Conservation (phyloP, 2,113 vertebrate species). For the Crotophaga sulcirostris region DNA sequence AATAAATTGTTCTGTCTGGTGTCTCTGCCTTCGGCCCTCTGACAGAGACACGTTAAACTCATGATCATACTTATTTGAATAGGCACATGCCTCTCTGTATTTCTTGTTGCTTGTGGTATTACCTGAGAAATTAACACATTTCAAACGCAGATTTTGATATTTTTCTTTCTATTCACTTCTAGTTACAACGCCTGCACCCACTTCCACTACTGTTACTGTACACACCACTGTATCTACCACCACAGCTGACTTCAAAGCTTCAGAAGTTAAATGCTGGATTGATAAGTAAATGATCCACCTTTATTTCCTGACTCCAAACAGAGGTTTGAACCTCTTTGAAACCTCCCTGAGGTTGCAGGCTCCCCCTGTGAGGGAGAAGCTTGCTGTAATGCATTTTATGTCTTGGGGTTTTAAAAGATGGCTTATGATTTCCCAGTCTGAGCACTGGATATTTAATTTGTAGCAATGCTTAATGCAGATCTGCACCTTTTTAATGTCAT, state of each 20-base stretch:
- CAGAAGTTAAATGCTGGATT: background rate
- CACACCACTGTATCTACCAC: background rate
- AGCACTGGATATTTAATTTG: background rate
- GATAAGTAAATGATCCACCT: slow-evolving; percentile 4
- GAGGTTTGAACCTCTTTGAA: too few relatives aligned
- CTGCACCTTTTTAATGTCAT: accelerated
- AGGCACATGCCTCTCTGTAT: accelerated
- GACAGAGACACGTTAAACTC: accelerated
- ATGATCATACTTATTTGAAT: background rate
- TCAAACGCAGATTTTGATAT: background rate
- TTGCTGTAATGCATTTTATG: accelerated
- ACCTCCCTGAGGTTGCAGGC: background rate
- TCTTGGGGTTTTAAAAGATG: background rate
- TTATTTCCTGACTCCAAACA: background rate
- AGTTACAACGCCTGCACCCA: background rate
- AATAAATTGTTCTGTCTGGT: background rate
- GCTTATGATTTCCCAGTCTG: background rate
- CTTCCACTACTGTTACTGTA: background rate
- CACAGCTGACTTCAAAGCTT: background rate
- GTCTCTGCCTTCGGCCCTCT: background rate
- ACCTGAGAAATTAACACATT: accelerated
- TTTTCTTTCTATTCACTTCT: background rate
- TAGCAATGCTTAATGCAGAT: background rate
- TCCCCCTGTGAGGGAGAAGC: background rate
- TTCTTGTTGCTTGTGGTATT: background rate